Percentiles rank a stretch among this genome's conserved stretches.
These are phyloP conservation scores for Zoanthus sociatus DNA, from an alignment of 92 coral and sea anemone species.

Conservation along the genomic window DNA sequence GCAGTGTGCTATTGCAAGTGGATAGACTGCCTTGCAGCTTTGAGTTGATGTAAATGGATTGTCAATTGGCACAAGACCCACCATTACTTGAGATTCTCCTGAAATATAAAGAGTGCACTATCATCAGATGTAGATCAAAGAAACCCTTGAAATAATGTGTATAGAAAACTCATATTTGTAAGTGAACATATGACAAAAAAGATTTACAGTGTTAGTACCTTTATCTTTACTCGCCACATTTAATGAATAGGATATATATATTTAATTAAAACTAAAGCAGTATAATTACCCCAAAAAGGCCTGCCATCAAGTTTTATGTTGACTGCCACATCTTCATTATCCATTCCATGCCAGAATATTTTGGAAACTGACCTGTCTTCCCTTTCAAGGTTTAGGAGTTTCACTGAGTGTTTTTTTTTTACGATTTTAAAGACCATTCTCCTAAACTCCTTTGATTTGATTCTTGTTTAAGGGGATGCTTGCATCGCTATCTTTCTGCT, in stretches of 20 bases:
- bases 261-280: neutral
- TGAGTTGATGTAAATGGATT: conserved; percentile 55
- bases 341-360: conserved; percentile 45
- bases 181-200: neutral
- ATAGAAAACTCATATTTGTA: neutral
- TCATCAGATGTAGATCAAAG: neutral
- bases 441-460: conserved; percentile 46
- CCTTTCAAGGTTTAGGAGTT: conserved; percentile 51
- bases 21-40: conserved; percentile 63
- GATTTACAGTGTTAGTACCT: neutral
- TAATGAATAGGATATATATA: neutral
- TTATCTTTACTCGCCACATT: neutral
- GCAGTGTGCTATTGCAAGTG: conserved; percentile 61
- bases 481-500: conserved; percentile 49
- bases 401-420: conserved; percentile 5
- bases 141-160: neutral
- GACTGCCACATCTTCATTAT: conserved; percentile 29
- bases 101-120: neutral
- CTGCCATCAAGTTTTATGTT: conserved; percentile 61
- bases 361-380: conserved; percentile 26
- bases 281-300: conserved; percentile 47
- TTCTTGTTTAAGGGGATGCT: conserved; percentile 45
- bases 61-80: conserved; percentile 42
- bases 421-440: conserved; percentile 51
- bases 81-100: conserved; percentile 61